A percentile compares a stretch with the other conserved stretches of the same genome.
Evolutionary conservation across 2,113 vertebrate genomes (phyloP).

Genomic region (Eidolon helvum): DNA sequence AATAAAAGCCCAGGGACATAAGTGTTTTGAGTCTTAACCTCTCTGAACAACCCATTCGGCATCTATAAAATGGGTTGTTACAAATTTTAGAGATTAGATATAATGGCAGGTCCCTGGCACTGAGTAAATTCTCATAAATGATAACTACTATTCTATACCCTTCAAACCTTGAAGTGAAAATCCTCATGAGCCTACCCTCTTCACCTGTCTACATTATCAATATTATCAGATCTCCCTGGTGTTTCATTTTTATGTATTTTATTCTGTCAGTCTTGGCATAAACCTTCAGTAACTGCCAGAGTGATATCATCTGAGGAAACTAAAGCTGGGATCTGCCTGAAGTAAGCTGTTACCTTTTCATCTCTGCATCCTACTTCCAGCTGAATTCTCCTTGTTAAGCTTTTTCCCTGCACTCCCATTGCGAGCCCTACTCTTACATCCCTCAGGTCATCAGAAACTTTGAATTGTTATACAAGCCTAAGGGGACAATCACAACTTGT

Average conservation of each 20-base stretch:
- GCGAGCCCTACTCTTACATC: not conserved
- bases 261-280: not conserved
- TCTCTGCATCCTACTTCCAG: not conserved
- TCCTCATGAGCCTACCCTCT: not conserved
- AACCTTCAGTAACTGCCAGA: not conserved
- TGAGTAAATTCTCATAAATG: not conserved
- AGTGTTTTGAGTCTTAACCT: not conserved
- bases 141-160: not conserved
- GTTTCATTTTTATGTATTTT: not conserved
- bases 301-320: not conserved
- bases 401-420: not conserved
- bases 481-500: not conserved
- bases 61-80: not conserved
- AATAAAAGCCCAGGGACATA: not conserved
- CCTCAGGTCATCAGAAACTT: not conserved
- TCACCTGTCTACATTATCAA: not conserved
- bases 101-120: not conserved
- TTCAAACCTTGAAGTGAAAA: not conserved
- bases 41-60: not conserved
- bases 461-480: not conserved
- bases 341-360: not conserved
- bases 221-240: not conserved
- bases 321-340: not conserved
- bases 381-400: not conserved
- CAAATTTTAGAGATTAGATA: not conserved